These are phyloP conservation scores for Adelognathus sp. DNA, from an alignment of 2,888 invertebrate species.

Conservation along the genomic window DNA sequence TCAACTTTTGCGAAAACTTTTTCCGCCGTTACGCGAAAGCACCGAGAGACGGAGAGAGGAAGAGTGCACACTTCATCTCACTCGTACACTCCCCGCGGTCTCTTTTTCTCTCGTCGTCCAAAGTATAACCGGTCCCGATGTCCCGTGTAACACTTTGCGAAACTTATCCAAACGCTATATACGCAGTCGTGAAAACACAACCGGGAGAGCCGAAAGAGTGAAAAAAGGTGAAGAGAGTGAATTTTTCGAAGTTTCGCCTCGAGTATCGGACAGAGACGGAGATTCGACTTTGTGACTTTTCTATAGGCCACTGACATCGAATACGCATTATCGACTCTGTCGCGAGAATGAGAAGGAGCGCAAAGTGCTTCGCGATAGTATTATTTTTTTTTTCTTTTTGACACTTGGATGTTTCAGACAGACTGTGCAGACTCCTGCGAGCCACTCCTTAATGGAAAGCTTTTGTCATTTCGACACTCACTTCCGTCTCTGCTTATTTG, in stretches of 20 bases:
- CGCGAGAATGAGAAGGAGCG: background rate
- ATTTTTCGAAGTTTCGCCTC: conserved; percentile 64
- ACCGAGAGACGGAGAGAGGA: conserved; percentile 5
- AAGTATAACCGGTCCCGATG: conserved; percentile 37
- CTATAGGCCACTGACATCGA: conserved; percentile 53
- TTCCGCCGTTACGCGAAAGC: background rate
- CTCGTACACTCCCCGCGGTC: conserved; percentile 11
- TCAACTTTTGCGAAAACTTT: conserved; percentile 64
- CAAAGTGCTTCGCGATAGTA: background rate
- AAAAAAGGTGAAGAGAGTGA: conserved; percentile 13
- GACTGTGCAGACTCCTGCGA: background rate
- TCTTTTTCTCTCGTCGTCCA: conserved; percentile 23
- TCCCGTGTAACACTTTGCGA: conserved; percentile 60
- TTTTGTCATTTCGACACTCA: background rate
- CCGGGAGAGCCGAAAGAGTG: conserved; percentile 19
- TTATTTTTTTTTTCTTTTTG: background rate
- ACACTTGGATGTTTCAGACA: background rate
- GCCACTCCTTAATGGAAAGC: background rate
- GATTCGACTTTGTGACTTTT: conserved; percentile 35
- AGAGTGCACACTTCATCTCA: conserved; percentile 19
- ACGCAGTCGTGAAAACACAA: no score
- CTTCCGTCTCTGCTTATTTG: background rate
- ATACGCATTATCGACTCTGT: conserved; percentile 40
- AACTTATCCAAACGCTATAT: conserved; percentile 58
- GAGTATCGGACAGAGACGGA: conserved; percentile 29